These are phyloP conservation scores for Brachypteracias leptosomus DNA, from an alignment of 2,113 vertebrate species.

Conservation along the genomic window DNA sequence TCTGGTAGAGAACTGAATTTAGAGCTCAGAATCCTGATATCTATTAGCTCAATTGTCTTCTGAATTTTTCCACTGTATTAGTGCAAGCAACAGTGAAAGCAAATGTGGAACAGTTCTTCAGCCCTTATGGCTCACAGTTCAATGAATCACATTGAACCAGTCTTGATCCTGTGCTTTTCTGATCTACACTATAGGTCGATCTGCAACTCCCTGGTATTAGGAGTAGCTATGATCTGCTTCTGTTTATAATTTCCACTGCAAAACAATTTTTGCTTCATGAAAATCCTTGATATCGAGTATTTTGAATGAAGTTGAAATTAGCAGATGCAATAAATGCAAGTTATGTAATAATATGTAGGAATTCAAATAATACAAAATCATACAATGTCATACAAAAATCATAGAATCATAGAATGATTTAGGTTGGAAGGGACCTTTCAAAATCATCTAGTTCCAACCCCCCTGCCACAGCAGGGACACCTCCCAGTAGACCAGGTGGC, in stretches of 20 bases:
- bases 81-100: background rate
- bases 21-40: background rate
- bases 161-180: background rate
- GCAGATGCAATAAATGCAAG: background rate
- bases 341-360: background rate
- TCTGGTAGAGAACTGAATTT: background rate
- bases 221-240: background rate
- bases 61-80: background rate
- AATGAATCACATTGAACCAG: background rate
- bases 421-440: no score
- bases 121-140: background rate
- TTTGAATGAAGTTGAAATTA: background rate
- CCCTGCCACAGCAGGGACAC: no score
- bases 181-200: background rate
- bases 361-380: slow-evolving; percentile 19
- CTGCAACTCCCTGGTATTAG: background rate
- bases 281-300: background rate
- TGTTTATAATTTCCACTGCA: background rate
- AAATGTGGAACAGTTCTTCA: background rate
- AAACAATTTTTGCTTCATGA: background rate
- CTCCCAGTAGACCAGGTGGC: no score
- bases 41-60: background rate
- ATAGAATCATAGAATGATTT: no score
- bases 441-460: no score
- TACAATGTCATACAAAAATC: background rate